Evolutionary conservation across 2,113 vertebrate species (phyloP).

Genomic region (Callorhinus ursinus): DNA sequence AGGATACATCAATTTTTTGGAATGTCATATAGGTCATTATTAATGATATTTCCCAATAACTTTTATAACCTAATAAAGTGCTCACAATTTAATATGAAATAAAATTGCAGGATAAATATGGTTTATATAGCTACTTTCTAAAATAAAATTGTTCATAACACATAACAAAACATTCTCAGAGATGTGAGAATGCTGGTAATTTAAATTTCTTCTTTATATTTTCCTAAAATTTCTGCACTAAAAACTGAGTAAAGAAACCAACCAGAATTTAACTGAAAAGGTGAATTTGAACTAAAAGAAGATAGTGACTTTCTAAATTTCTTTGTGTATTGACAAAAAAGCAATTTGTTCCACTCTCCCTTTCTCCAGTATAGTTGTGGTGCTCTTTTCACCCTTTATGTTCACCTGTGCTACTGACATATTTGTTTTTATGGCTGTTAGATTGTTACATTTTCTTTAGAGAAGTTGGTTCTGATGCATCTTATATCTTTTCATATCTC

Average conservation of each 20-base stretch:
- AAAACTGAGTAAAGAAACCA: neutral
- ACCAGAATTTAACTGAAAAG: neutral
- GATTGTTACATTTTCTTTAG: neutral
- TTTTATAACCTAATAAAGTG: neutral
- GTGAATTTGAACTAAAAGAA: neutral
- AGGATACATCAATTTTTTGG: neutral
- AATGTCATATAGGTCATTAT: neutral
- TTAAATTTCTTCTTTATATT: slow-evolving; percentile 40
- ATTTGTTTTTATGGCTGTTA: slow-evolving; percentile 45
- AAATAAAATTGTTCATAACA: slow-evolving; percentile 19
- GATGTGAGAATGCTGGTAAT: neutral
- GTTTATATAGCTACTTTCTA: slow-evolving; percentile 6
- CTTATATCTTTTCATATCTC: slow-evolving; percentile 28
- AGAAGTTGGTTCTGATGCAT: neutral
- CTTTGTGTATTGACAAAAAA: neutral
- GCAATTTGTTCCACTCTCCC: neutral
- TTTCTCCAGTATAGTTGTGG: neutral
- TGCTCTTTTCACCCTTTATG: neutral
- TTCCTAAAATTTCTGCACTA: neutral
- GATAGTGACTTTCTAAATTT: neutral
- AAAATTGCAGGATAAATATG: neutral
- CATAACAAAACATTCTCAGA: neutral
- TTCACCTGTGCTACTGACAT: neutral
- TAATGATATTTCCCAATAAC: neutral
- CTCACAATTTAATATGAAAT: slow-evolving; percentile 25